Base-by-base conservation (phyloP, 2,113 vertebrate genomes). In the Microcebus lehilahytsara region DNA sequence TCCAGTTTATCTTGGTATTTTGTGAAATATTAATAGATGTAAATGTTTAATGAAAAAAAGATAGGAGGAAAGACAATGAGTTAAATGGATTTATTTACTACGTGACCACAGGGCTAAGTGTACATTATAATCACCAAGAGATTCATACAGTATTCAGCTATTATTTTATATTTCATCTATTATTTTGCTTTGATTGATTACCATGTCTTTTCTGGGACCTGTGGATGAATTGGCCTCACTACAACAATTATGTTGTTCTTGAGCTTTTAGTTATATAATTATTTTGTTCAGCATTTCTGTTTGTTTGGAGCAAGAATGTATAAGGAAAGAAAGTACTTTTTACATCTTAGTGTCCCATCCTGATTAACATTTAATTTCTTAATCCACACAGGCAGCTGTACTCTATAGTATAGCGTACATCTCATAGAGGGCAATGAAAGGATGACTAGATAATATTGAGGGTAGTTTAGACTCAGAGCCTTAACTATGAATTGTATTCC, bases 271-370 rank as follows among this genome's bases (percentile, higher is more conserved):
- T 86, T 86, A 10, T 85, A 12, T 75, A 77, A 49, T 86, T 85
- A 95, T 93, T 93, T 93, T 95, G 67, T 90, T 60, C 64, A 85
- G 49, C 9, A 74, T 97, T 94, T 96, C 20, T 96, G 60, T 85
- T 84, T 53, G 30, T 79, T 94, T 94, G n/a, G 34, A 90, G 58
- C 42, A 95, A 87, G 37, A 94, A 30, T 32, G 8, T 56, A 51
- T 89, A 89, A 69, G n/a, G 71, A 93, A n/a, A 60, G 49, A 85
- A 96, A 37, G 25, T 93, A 84, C 81, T 94, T 58, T 91, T 40
- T 86, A 3, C 16, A 49, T 94, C 42, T 93, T 9, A 69, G 32
- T 91, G 34, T 60, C 66, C 30, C 25, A 30, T 58, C 86, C 95
- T 93, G 60, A 62, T 85, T 95, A 60, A n/a, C 75, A 86, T 62